phyloP scores from a whole-genome alignment of 2,113 vertebrate species.

The Ranitomeya variabilis region DNA sequence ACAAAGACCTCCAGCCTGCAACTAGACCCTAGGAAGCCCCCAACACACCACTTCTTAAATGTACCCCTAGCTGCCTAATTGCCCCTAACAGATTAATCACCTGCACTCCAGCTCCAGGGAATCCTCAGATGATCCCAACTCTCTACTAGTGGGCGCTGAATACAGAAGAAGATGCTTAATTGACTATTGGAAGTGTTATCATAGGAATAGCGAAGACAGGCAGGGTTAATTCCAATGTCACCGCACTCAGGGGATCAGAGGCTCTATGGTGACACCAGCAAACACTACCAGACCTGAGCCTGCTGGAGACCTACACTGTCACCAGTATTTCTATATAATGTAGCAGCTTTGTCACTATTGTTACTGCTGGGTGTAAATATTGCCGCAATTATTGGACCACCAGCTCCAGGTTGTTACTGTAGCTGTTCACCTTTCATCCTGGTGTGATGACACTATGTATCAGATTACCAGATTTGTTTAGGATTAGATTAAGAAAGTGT shows the following conservation, averaged over 20 bases:
- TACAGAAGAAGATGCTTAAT: background rate
- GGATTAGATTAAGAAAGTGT: too few species aligned
- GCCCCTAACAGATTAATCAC: background rate
- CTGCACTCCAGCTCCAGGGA: background rate
- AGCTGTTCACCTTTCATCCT: too few species aligned
- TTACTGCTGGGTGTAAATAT: background rate
- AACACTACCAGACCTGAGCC: background rate
- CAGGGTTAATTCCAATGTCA: background rate
- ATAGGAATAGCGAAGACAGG: background rate
- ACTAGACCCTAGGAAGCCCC: background rate
- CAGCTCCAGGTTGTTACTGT: too few species aligned
- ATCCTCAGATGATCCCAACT: constrained; percentile 1
- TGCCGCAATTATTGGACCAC: too few species aligned
- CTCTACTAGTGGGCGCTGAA: background rate
- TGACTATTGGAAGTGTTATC: background rate
- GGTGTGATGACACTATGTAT: too few species aligned
- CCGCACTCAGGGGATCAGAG: background rate
- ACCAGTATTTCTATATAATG: background rate
- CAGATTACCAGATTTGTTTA: too few species aligned
- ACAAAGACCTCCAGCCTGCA: background rate
- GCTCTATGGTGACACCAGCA: constrained; percentile 16
- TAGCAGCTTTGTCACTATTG: background rate
- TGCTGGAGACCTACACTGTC: background rate
- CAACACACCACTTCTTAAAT: background rate
- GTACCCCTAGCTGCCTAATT: background rate